These are phyloP conservation scores for Rhopalosiphum nymphaeae DNA, from an alignment of 2,888 invertebrate genomes.

Conservation along the genomic window DNA sequence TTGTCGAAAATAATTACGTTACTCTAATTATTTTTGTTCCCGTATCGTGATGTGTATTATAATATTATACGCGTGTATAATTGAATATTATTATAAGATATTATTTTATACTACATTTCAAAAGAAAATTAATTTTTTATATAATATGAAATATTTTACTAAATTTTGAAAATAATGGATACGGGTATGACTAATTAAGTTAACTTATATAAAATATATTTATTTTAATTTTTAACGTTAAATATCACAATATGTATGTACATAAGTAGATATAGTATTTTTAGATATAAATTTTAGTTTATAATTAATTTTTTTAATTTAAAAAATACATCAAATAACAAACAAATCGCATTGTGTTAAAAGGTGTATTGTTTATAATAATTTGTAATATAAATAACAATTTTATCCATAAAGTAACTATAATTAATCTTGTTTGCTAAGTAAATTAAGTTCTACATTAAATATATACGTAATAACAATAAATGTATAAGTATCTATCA, in stretches of 20 bases:
- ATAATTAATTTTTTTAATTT: not conserved
- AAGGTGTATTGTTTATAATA: not conserved
- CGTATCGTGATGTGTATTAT: not conserved
- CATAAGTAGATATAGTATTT: not conserved
- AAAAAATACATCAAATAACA: not conserved
- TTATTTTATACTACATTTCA: not conserved
- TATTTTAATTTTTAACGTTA: slow-evolving; percentile 5
- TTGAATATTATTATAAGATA: not conserved
- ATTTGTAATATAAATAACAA: not conserved
- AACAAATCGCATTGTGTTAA: not conserved
- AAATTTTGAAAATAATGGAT: not conserved
- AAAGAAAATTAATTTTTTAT: not conserved
- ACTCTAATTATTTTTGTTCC: not conserved
- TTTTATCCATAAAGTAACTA: not conserved
- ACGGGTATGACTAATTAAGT: not conserved
- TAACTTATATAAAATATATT: not conserved
- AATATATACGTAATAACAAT: not conserved
- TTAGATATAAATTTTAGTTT: not conserved
- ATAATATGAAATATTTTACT: not conserved
- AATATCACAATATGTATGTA: not conserved
- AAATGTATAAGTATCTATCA: not conserved
- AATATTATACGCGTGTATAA: not conserved
- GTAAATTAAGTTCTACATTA: not conserved
- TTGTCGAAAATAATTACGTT: not conserved
- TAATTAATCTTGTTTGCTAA: not conserved